phyloP scores from a whole-genome alignment of 2,113 vertebrate species.

The Podocnemis expansa region DNA sequence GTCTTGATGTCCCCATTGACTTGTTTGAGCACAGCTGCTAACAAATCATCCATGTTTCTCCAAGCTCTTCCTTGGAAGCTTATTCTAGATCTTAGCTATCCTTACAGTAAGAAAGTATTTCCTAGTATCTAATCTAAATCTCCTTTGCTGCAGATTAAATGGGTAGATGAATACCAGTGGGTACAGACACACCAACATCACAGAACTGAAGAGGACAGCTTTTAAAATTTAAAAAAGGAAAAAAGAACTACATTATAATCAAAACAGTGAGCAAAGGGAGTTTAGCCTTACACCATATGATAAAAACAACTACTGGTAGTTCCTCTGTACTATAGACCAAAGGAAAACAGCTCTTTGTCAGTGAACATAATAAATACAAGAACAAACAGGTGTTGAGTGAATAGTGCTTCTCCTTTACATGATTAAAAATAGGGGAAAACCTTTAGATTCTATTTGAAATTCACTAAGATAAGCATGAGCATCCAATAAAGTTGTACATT shows the following conservation, averaged over 20 bases:
- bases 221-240: slow-evolving; percentile 47
- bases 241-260: not conserved
- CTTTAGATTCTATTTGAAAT: not conserved
- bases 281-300: not conserved
- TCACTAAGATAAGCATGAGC: slow-evolving; percentile 11
- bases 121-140: not conserved
- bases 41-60: no score
- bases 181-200: not conserved
- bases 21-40: no score
- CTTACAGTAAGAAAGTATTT: not conserved
- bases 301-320: not conserved
- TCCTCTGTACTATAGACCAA: not conserved
- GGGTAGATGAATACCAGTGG: not conserved
- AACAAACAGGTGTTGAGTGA: not conserved
- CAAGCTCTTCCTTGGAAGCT: not conserved
- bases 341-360: not conserved
- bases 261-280: slow-evolving; percentile 8
- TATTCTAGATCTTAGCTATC: not conserved
- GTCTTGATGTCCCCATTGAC: no score
- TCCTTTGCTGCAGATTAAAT: not conserved
- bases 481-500: not conserved
- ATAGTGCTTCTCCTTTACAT: not conserved
- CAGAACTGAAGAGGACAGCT: not conserved
- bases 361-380: not conserved
- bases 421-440: slow-evolving; percentile 5